Evolutionary conservation across 2,888 invertebrate genomes (phyloP).

Genomic region (Lumbricus terrestris): DNA sequence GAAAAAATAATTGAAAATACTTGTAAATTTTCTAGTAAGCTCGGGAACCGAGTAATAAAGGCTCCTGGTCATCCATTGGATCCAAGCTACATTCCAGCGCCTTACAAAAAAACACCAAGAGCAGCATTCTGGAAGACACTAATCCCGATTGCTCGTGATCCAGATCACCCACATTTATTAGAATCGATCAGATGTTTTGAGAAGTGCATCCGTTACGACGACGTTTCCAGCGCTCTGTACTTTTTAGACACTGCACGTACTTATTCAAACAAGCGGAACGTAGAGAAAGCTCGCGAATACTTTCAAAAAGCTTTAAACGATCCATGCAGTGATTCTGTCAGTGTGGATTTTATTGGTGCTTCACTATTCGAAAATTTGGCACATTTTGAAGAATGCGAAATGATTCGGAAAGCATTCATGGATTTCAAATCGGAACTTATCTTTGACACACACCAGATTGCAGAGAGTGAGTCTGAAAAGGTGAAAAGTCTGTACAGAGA

Average conservation of each 20-base stretch:
- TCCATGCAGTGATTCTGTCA: neutral
- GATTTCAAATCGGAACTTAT: neutral
- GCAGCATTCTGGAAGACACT: neutral
- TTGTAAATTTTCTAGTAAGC: neutral
- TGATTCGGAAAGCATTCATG: neutral
- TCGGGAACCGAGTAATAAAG: neutral
- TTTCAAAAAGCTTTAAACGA: neutral
- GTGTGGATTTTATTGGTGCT: neutral
- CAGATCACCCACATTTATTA: neutral
- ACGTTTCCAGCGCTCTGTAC: neutral
- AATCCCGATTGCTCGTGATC: neutral
- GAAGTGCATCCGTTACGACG: neutral
- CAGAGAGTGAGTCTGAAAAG: neutral
- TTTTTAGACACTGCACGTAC: neutral
- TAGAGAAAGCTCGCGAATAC: neutral
- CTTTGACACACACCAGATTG: neutral
- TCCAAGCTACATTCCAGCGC: neutral
- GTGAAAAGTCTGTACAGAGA: constrained; percentile 8
- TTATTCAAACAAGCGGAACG: neutral
- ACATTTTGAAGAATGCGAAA: neutral
- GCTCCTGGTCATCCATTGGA: neutral
- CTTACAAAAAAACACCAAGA: neutral
- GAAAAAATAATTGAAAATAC: neutral
- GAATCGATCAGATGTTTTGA: neutral
- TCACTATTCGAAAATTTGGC: neutral